Percentiles rank a stretch among this genome's conserved stretches.
phyloP scores from a whole-genome alignment of 2,797 vertebrate genomes.

The Periophthalmus magnuspinnatus region DNA sequence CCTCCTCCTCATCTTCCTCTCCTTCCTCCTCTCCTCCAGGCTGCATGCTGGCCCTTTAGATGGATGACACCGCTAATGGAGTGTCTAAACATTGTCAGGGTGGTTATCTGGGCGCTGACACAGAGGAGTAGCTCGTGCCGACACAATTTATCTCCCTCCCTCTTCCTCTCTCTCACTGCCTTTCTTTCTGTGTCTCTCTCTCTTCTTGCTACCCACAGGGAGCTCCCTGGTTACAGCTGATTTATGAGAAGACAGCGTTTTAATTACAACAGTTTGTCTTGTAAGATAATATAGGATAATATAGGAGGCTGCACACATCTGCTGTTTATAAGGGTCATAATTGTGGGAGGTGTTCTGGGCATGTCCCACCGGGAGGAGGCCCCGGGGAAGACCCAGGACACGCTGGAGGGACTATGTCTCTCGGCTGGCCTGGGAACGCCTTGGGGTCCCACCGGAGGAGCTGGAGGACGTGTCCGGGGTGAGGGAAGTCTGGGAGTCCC shows the following conservation, averaged over 20 bases:
- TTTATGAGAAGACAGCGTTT: constrained; percentile 8
- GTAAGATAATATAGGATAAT: not conserved
- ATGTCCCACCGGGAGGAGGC: too few relatives aligned
- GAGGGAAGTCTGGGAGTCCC: too few relatives aligned
- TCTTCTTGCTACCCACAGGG: not conserved
- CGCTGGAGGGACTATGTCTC: too few relatives aligned
- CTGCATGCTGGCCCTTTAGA: constrained; percentile 46
- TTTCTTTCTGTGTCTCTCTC: constrained; percentile 2
- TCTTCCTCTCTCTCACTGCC: too few relatives aligned
- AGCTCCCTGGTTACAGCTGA: constrained; percentile 6
- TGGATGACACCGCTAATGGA: constrained; percentile 70
- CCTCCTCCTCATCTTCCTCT: not conserved
- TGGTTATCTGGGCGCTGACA: constrained; percentile 69
- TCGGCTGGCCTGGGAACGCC: too few relatives aligned
- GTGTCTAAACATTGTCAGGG: constrained; percentile 66
- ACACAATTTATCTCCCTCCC: constrained; percentile 61
- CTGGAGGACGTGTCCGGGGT: too few relatives aligned
- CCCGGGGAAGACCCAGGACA: too few relatives aligned
- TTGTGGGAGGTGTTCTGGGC: too few relatives aligned
- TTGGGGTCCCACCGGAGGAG: too few relatives aligned
- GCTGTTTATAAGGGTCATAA: not conserved
- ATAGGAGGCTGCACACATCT: not conserved
- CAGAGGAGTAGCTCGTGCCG: constrained; percentile 51
- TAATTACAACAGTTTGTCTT: constrained; percentile 11
- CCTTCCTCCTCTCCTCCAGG: not conserved